Percentiles rank a stretch among this genome's conserved stretches.
Conservation (phyloP, 1,140 invertebrate species). For the Hycleus cichorii region DNA sequence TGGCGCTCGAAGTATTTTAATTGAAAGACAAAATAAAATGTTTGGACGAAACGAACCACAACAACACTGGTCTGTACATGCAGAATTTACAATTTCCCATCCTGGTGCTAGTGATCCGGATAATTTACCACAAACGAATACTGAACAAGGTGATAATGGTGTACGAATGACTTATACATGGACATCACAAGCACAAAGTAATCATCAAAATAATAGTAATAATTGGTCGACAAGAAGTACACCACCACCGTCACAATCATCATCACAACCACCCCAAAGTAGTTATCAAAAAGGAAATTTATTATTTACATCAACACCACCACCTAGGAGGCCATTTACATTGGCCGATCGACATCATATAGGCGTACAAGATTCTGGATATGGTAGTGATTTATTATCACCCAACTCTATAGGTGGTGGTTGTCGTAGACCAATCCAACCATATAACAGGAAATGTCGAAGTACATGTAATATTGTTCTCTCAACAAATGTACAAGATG, state of each 20-base stretch:
- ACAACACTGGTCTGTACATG: constrained; percentile 53
- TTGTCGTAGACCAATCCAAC: constrained; percentile 34
- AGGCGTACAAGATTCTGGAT: constrained; percentile 43
- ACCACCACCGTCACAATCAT: constrained; percentile 9
- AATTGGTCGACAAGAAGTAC: neutral
- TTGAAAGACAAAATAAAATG: neutral
- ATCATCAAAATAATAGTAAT: neutral
- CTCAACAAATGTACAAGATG: constrained; percentile 38
- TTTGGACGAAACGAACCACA: constrained; percentile 12
- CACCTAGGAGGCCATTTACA: constrained; percentile 17
- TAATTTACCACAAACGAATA: constrained; percentile 29
- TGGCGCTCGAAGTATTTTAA: no score
- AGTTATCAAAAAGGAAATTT: constrained; percentile 50
- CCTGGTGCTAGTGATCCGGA: constrained; percentile 26
- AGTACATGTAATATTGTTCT: constrained; percentile 63
- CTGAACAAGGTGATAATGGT: constrained; percentile 39
- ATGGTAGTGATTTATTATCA: constrained; percentile 44
- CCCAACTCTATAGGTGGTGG: constrained; percentile 37
- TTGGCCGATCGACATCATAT: constrained; percentile 6
- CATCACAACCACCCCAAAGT: neutral
- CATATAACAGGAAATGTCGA: constrained; percentile 45
- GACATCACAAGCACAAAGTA: constrained; percentile 29
- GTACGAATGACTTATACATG: constrained; percentile 49
- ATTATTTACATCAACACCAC: constrained; percentile 47
- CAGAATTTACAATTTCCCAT: constrained; percentile 51